Conservation (phyloP, 2,888 invertebrate genomes). For the Scaptomyza flava region DNA sequence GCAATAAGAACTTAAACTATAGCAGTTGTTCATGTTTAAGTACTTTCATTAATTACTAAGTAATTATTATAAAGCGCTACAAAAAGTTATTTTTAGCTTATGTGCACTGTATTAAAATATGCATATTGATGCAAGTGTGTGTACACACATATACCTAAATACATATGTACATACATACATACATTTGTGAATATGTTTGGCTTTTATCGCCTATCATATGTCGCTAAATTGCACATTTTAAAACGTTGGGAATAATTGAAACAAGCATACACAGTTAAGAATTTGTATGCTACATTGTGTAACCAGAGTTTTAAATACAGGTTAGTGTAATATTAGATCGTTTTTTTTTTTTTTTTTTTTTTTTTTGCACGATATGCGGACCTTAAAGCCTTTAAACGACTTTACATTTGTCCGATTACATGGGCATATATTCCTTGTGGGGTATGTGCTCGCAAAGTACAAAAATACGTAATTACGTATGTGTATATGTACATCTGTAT, state of each 20-base stretch:
- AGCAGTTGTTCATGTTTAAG: background rate
- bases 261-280: background rate
- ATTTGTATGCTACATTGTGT: slow-evolving; percentile 13
- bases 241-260: background rate
- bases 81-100: background rate
- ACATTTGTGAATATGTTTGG: background rate
- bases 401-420: slow-evolving; percentile 22
- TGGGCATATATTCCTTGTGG: background rate
- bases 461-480: slow-evolving; percentile 33
- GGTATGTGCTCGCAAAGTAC: slow-evolving; percentile 17
- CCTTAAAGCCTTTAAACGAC: slow-evolving; percentile 37
- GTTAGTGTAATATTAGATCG: slow-evolving; percentile 25
- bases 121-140: background rate
- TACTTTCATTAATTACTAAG: too few species aligned
- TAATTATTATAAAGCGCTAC: too few species aligned
- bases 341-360: slow-evolving; percentile 11
- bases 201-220: background rate
- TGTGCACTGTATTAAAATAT: slow-evolving; percentile 8
- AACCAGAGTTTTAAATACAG: slow-evolving; percentile 10
- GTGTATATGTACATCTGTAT: background rate
- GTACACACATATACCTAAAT: background rate
- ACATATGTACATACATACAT: background rate
- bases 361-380: slow-evolving; percentile 36
- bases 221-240: slow-evolving; percentile 19
- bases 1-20: background rate